Base-by-base conservation (phyloP, 1,140 invertebrate species). In the Drosophila trapezifrons region DNA sequence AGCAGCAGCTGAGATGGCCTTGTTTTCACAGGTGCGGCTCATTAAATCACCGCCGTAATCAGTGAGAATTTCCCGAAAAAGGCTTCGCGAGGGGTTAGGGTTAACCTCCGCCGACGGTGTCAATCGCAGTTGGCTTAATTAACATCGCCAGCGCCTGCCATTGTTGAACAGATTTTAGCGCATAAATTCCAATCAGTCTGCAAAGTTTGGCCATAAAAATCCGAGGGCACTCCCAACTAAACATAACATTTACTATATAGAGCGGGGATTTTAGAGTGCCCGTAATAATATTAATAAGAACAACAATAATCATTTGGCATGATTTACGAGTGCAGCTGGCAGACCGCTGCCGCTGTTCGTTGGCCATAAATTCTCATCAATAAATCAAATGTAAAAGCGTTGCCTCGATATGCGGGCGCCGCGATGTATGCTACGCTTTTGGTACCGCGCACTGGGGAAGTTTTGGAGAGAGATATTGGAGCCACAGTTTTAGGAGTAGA, bases 351-450 rank as follows among this genome's bases (percentile, higher is more conserved):
- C 55, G 51, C 52, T 49, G 51, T 49, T 60, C 76, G 75, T 52
- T 87, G 73, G 58, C 77, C 74, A 89, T 80, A 80, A 90, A 89
- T 89, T 89, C 43, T 58, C 73, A 80, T 84, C 70, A 89, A 89
- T 89, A 89, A 89, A 89, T 89, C 84, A 87, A 83, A 89, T 83
- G 66, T 66, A 52, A 54, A 54, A 37, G 54, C 67, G 80, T 62
- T 56, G 64, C 43, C 52, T 4, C 51, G 22, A 62, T 49, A 54
- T 69, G 40, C 29, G 65, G 58, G 62, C 52, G 20, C 70, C 49
- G 59, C 57, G 27, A 57, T 40, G 62, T 51, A 43, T 63, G 57
- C 66, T 42, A 37, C 58, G 25, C 38, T 77, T 47, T 35, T 35
- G 29, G 1, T 52, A 35, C 49, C 49, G 1, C 29, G 13, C 13